Base-by-base conservation (phyloP, 37 sponge, comb jelly and placozoan species). In the Halichondria panicea region DNA sequence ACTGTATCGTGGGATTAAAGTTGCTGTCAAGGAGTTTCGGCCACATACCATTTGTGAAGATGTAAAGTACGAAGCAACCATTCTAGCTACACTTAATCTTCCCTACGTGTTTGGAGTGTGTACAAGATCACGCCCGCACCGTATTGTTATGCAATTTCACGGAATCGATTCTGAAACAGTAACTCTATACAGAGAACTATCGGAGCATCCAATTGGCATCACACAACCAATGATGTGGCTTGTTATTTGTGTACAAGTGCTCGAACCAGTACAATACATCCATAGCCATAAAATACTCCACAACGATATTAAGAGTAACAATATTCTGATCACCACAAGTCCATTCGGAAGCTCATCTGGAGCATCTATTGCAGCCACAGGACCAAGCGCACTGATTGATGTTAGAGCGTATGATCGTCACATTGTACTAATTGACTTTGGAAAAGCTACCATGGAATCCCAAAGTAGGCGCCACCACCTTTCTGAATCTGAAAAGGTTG, bases 361-460 rank as follows among this genome's bases (percentile, higher is more conserved):
- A n/a, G 12, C 37, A 4, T n/a, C 61, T 6, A 53, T 27, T 1
- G 12, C 55, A 32, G 1, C 4, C 35, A 1, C 6, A 12, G 33
- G 19, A 7, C 38, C n/a, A 3, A n/a, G n/a, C n/a, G n/a, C n/a
- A n/a, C n/a, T n/a, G n/a, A 1, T 3, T 34, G 2, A 21, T 21
- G 3, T 50, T 63, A n/a, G n/a, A n/a, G n/a, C n/a, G n/a, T n/a
- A n/a, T n/a, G n/a, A n/a, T n/a, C n/a, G n/a, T n/a, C 65, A 76
- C 36, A 62, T 76, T 65, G 52, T 76, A 3, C 63, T 76, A 37
- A 76, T 65, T 50, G 77, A 76, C 54, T 76, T 76, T 43, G 77
- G 77, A 1, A 76, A 76, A n/a, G 64, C 77, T 1, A 44, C 77
- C 42, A 22, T 31, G 25, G 50, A 33, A 62, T 8, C 43, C 12